A percentile compares a stretch with the other conserved stretches of the same genome.
Conservation (phyloP, 2,888 invertebrate genomes). For the Lithophane leautieri region DNA sequence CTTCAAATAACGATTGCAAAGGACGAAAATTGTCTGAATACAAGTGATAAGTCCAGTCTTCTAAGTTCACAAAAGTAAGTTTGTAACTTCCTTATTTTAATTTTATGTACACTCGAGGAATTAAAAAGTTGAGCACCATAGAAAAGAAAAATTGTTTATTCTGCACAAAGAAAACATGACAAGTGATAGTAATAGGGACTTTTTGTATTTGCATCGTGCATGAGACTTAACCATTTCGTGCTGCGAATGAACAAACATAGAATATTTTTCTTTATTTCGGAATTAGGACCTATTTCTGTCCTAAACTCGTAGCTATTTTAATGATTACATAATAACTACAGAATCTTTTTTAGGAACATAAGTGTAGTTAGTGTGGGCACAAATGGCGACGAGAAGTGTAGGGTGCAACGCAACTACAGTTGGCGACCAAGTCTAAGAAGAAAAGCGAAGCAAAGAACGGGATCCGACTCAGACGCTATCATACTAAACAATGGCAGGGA, state of each 20-base stretch:
- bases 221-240: no score
- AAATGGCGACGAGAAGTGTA: constrained; percentile 86
- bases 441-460: constrained; percentile 90
- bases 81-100: neutral
- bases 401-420: constrained; percentile 93
- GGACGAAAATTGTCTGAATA: constrained; percentile 85
- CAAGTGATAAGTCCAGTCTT: constrained; percentile 86
- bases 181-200: no score
- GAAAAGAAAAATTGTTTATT: no score
- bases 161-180: no score
- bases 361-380: constrained; percentile 76
- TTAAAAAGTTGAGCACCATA: no score
- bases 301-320: neutral
- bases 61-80: constrained; percentile 88
- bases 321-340: neutral
- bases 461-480: constrained; percentile 91
- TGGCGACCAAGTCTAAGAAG: constrained; percentile 94
- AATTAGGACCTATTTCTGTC: neutral
- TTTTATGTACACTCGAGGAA: neutral
- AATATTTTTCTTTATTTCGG: neutral
- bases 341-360: constrained; percentile 75
- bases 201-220: neutral
- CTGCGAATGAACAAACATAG: neutral
- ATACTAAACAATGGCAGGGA: constrained; percentile 93
- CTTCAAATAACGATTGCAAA: constrained; percentile 84